A percentile compares a stretch with the other conserved stretches of the same genome.
Conservation (phyloP, 2,888 invertebrate genomes). For the Limnephilus lunatus region DNA sequence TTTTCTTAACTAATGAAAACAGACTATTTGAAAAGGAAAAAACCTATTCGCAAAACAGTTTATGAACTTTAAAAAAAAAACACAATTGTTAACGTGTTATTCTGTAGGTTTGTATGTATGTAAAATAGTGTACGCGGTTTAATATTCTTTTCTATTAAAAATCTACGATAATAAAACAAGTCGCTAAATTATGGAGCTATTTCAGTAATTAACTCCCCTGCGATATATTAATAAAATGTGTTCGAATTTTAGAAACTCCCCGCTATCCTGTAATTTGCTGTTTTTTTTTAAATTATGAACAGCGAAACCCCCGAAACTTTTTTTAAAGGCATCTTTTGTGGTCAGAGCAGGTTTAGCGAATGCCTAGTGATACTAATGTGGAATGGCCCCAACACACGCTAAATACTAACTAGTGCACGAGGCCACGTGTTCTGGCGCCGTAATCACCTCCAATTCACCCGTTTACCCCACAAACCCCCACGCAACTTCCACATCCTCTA, state of each 20-base stretch:
- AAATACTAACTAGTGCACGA: constrained; percentile 32
- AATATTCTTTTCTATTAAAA: too few relatives aligned
- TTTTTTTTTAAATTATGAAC: not conserved
- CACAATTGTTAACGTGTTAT: too few relatives aligned
- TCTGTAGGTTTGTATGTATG: too few relatives aligned
- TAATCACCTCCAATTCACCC: constrained; percentile 43
- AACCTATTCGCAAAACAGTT: too few relatives aligned
- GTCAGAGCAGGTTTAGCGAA: not conserved
- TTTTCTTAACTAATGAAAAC: too few relatives aligned
- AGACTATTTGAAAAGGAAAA: too few relatives aligned
- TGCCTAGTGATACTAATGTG: not conserved
- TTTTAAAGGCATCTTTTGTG: not conserved
- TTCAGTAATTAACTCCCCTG: too few relatives aligned
- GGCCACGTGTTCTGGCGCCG: constrained; percentile 23
- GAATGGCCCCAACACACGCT: not conserved
- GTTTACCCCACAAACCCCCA: not conserved
- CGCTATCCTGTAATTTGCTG: not conserved
- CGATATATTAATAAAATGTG: too few relatives aligned
- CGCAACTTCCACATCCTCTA: not conserved
- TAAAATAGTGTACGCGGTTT: too few relatives aligned
- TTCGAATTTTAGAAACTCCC: not conserved
- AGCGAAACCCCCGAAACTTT: not conserved
- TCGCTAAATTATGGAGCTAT: too few relatives aligned
- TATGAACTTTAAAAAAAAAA: too few relatives aligned
- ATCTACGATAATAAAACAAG: too few relatives aligned